Percentiles rank a stretch among this genome's conserved stretches.
phyloP scores from a whole-genome alignment of 2,797 vertebrate species.

The Morus bassanus region DNA sequence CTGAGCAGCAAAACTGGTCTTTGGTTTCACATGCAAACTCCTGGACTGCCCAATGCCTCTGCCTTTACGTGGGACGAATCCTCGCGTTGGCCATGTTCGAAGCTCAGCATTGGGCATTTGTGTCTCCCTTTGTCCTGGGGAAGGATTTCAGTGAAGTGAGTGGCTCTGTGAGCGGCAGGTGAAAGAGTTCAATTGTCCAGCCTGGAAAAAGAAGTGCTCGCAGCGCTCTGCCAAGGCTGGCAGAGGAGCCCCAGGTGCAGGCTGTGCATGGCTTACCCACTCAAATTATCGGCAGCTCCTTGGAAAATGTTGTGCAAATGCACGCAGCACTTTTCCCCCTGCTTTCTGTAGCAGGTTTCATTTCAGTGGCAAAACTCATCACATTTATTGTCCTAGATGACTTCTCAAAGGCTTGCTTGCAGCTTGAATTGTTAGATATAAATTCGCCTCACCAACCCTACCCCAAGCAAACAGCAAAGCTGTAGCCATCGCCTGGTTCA shows the following conservation, averaged over 20 bases:
- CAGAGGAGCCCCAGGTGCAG: background rate
- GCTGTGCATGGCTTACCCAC: background rate
- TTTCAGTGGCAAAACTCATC: background rate
- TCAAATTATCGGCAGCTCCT: fast-evolving
- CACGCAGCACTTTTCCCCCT: background rate
- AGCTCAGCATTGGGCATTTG: background rate
- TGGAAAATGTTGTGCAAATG: background rate
- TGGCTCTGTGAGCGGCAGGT: background rate
- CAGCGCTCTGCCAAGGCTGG: background rate
- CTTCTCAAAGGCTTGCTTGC: background rate
- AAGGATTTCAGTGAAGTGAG: background rate
- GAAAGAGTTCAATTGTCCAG: background rate
- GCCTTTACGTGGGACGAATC: background rate
- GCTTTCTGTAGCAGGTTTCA: background rate
- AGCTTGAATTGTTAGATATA: background rate
- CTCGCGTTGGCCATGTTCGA: fast-evolving
- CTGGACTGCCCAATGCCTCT: background rate
- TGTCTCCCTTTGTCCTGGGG: fast-evolving
- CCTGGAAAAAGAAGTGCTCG: fast-evolving
- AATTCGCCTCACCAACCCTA: no score
- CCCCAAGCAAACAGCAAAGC: background rate
- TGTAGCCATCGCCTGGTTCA: background rate
- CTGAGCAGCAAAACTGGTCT: background rate
- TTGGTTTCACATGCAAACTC: background rate
- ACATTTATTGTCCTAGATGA: fast-evolving